Base-by-base conservation (phyloP, 2,888 invertebrate species). In the Meiosimyza platycephala region DNA sequence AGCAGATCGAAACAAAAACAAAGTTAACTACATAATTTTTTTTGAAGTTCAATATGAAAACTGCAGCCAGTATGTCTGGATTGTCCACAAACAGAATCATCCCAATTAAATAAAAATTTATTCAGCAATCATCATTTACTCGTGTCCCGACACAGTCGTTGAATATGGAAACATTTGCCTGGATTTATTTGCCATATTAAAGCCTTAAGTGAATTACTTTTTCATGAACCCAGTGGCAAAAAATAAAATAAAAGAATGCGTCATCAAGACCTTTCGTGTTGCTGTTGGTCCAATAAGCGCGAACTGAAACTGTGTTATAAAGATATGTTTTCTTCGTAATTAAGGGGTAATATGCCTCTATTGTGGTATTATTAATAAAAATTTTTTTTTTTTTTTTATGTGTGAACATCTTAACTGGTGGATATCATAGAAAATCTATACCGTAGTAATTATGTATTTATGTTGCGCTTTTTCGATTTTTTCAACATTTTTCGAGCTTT, bases 181-280 rank as follows among this genome's bases (percentile, higher is more conserved):
- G 80, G 77, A 84, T 83, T 83, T 82, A 83, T 83, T 81, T 80
- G 81, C 76, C 81, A 82, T 81, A 83, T 84, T 83, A 83, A 83
- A 81, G 84, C 81, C 82, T 83, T 84, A 84, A 84, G 84, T 84
- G 83, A 83, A 83, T 82, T 83, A 82, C 83, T 83, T 81, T 51
- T 66, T 68, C 65, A 68, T 60, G 51, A 51, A 55, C 16, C 48
- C 60, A 52, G 52, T 52, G 54, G 51, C 47, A 33, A 28, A 11
- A 28, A 28, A 28, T 28, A 28, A 28, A 28, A 28, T 4, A 28
- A 28, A 60, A 62, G 51, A 79, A 78, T 82, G 82, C 82, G 84
- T 82, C 81, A 81, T 9, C 40, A 40, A 40, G 40, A 40, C 82
- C 82, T 81, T 82, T 83, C 81, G 79, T 81, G 82, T 83, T 78